Evolutionary conservation across 2,888 invertebrate species (phyloP), one percentile per base, ranked within the genome.

Genomic region (Leucophora obtusa): DNA sequence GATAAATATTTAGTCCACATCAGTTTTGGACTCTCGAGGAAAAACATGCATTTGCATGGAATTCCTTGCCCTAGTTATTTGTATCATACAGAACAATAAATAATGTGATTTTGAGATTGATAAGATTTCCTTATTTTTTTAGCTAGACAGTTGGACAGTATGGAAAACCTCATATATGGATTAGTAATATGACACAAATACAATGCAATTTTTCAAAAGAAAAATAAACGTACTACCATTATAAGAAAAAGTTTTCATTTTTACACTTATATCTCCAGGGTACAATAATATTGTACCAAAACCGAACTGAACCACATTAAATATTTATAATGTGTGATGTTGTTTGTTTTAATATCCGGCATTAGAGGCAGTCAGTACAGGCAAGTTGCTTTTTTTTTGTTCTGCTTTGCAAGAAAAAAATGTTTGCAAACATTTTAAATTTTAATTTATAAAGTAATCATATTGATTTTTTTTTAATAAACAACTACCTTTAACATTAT

Each of bases 191-290:
- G 6, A 24, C 2, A 24, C 5, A 24, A 24, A 7, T 6, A 28
- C 28, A 7, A 28, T 28, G 28, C 28, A 28, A 28, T 28, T 28
- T 28, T 28, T 7, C 28, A 28, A 28, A 28, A 6, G 28, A 28
- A 28, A 28, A 6, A 28, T 28, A 28, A 4, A 28, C 28, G 7
- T 28, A 28, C 7, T 28, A 28, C 28, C 28, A 38, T 38, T 38
- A 56, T 59, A 24, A 9, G 15, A 47, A 8, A n/a, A 60, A 47
- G 14, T 47, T 43, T 43, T 14, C 47, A 18, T 38, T 75, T 65
- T 70, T 59, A 9, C 65, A 53, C 17, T 51, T 14, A 56, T 38
- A 59, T 53, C 78, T 63, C 73, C 33, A 58, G 73, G 73, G 63
- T 59, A 63, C 68, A 63, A 73, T 68, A 58, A 69, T 38, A 35